These are phyloP conservation scores for Palloptera scutellata DNA, from an alignment of 2,888 invertebrate genomes.

Conservation along the genomic window DNA sequence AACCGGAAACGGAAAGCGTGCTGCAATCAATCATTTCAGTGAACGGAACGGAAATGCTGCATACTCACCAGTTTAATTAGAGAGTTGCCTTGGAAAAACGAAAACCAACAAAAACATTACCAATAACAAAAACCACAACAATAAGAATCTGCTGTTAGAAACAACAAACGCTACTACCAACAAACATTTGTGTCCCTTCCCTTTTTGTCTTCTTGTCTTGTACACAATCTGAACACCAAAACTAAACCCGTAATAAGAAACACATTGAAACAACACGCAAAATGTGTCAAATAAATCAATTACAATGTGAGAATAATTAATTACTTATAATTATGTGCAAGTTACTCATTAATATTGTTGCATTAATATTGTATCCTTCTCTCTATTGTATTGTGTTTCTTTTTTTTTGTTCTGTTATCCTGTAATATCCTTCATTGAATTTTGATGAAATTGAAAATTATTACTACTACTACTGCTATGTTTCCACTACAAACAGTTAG, in stretches of 20 bases:
- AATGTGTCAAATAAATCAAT: constrained; percentile 42
- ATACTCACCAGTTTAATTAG: too few relatives aligned
- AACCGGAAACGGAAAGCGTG: constrained; percentile 4
- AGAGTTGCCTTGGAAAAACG: too few relatives aligned
- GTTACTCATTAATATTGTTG: constrained; percentile 20
- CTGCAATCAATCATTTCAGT: too few relatives aligned
- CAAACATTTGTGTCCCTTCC: constrained; percentile 2
- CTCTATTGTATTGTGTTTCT: constrained; percentile 5
- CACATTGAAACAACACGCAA: constrained; percentile 32
- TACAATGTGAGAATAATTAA: constrained; percentile 44
- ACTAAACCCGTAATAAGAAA: too few relatives aligned
- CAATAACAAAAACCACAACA: too few relatives aligned
- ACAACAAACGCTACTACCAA: too few relatives aligned
- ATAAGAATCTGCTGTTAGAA: too few relatives aligned
- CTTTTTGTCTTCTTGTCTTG: constrained; percentile 6
- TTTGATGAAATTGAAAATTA: too few relatives aligned
- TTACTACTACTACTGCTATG: neutral
- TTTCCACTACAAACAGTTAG: neutral
- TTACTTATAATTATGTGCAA: constrained; percentile 34
- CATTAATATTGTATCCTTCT: neutral
- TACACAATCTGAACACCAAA: too few relatives aligned
- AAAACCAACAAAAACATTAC: too few relatives aligned
- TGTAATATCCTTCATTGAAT: too few relatives aligned
- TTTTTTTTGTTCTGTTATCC: neutral
- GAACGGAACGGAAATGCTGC: too few relatives aligned